These are phyloP conservation scores for Halcyon badia DNA, from an alignment of 2,797 vertebrate genomes.

Conservation along the genomic window DNA sequence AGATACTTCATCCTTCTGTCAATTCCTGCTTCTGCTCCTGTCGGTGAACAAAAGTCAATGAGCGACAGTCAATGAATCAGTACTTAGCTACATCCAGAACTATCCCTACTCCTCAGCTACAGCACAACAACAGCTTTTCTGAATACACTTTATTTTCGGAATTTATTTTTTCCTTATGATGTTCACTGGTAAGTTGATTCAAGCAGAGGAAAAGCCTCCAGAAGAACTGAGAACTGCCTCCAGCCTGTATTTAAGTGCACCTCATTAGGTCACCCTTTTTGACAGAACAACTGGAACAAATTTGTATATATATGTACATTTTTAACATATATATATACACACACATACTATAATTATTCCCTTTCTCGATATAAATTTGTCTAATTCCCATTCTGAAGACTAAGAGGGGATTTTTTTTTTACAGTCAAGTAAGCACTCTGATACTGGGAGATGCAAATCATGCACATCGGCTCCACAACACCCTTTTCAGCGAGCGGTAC, in stretches of 20 bases:
- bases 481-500: not conserved
- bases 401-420: not conserved
- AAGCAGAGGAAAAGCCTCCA: not conserved
- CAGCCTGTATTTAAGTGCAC: not conserved
- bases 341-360: not conserved
- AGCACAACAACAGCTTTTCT: not conserved
- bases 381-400: not conserved
- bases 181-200: not conserved
- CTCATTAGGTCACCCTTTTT: not conserved
- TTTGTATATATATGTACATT: not conserved
- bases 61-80: not conserved
- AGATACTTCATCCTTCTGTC: constrained; percentile 49
- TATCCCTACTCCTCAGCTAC: not conserved
- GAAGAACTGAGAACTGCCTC: not conserved
- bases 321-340: not conserved
- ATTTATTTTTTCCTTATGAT: not conserved
- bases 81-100: not conserved
- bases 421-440: not conserved
- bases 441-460: not conserved
- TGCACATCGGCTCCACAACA: not conserved
- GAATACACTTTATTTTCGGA: not conserved
- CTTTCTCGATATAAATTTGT: not conserved
- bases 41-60: not conserved
- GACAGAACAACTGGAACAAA: not conserved
- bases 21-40: not conserved